Evolutionary conservation across 2,797 vertebrate species (phyloP), one percentile per base, ranked within the genome.

Genomic region (Cossypha heuglini): DNA sequence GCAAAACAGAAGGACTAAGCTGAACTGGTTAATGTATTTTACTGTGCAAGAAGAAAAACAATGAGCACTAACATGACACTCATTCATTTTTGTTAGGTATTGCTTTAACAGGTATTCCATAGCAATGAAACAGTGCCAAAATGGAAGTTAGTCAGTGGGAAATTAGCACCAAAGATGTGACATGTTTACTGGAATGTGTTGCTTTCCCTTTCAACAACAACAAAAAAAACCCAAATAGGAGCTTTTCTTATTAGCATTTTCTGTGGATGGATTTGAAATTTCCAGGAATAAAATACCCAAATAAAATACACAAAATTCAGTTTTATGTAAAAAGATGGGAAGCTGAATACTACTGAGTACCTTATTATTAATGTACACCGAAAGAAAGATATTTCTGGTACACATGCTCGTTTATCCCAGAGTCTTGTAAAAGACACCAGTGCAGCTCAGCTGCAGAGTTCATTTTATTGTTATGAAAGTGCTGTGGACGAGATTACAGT

Each of bases 221-320:
- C 1, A 42, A 54, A 31, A n/a, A n/a, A 28, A 11, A 1, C 0
- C 4, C 6, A 2, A 77, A n/a, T 2, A 73, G 2, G 6, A 28
- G 16, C 10, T 43, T 16, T 9, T 69, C 89, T 48, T 57, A 20
- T 24, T 38, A 72, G 10, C 6, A 28, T 67, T 88, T 92, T 77
- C 19, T 35, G 3, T 72, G n/a, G 22, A 80, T 10, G 1, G 13
- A 55, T 66, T 73, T 69, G 40, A 57, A 58, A 73, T 90, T 89
- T 75, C 3, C 25, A 46, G n/a, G 2, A 52, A 71, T 52, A 64
- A 72, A 29, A 6, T 2, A 18, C 10, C 9, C 5, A 18, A 46
- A 69, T 52, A 64, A 72, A n/a, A 6, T 2, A 18, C 10, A 9
- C 4, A 18, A 46, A 73, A 17, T 26, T 49, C 12, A 54, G 4